Base-by-base conservation (phyloP, 2,113 vertebrate species). In the Mystacornis crossleyi region DNA sequence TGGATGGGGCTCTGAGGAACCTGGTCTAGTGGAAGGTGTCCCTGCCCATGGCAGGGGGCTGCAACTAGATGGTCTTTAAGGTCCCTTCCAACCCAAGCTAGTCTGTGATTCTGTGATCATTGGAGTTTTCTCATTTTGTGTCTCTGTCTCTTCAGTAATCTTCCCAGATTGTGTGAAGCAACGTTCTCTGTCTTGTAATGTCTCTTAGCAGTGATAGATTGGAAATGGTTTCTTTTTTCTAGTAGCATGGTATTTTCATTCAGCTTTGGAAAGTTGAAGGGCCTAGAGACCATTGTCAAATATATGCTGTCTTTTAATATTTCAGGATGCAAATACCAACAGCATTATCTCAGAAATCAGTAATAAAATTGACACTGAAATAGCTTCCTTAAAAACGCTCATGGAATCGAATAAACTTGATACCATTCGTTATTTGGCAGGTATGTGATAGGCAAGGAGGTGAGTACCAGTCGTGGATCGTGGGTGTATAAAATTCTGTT, bases 391-490 rank as follows among this genome's bases (percentile, higher is more conserved):
- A 70, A 99, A 99, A 97, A 99, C 99, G 0, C 96, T 99, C 25
- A 99, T 99, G 98, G 99, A 99, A 86, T 99, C 99, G 0, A 99
- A 99, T 65, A 99, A 99, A 82, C 98, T 99, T 45, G 98, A 99
- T 61, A 99, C 99, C 0, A 92, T 99, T 43, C 98, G 99, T 47
- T 99, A 99, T 81, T 97, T 99, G 86, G 99, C 99, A 98, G 99
- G 99, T 99, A 98, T 34, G 98, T 83, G 21, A n/a, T 19, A 31
- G 67, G 62, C 20, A 29, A 42, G 38, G 36, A 78, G 53, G 93
- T 91, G 84, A 69, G 78, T 73, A 50, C 29, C 10, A 3, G 29
- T 45, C 13, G 8, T 50, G 42, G 55, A 18, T 55, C 25, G 66
- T 40, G 40, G 38, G 34, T 34, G 7, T 55, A 2, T 73, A 31